Percentiles rank a stretch among this genome's conserved stretches.
Evolutionary conservation across 2,888 invertebrate genomes (phyloP).

Genomic region (Machimus rusticus): DNA sequence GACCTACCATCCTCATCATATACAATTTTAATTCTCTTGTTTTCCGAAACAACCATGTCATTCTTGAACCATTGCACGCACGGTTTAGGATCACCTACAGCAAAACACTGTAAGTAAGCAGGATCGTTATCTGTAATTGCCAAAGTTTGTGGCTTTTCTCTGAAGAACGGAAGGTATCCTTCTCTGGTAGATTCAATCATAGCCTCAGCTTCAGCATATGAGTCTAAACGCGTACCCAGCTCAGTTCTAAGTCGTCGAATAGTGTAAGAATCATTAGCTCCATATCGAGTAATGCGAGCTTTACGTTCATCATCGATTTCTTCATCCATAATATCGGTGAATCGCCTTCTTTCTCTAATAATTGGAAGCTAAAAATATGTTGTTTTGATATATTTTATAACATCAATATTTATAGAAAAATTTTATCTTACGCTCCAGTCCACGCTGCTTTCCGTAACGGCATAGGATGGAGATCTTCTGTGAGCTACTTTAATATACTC

Average conservation of each 20-base stretch:
- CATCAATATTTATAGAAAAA: background rate
- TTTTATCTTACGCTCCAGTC: conserved; percentile 75
- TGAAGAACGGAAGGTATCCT: conserved; percentile 86
- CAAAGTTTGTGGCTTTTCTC: conserved; percentile 87
- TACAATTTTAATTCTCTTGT: conserved; percentile 75
- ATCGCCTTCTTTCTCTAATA: conserved; percentile 87
- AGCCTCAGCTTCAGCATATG: conserved; percentile 87
- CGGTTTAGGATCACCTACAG: conserved; percentile 88
- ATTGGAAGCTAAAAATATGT: conserved; percentile 73
- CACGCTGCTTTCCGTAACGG: conserved; percentile 74
- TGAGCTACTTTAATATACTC: conserved; percentile 95
- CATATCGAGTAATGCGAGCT: conserved; percentile 80
- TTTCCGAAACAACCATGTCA: conserved; percentile 82
- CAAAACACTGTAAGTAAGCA: conserved; percentile 80
- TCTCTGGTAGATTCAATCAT: conserved; percentile 80
- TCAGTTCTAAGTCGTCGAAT: conserved; percentile 82
- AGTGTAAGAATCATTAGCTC: conserved; percentile 72
- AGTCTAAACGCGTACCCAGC: conserved; percentile 83
- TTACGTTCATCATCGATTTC: conserved; percentile 91
- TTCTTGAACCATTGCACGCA: conserved; percentile 91
- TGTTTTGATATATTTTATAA: background rate
- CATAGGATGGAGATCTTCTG: conserved; percentile 76
- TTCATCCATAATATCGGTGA: conserved; percentile 95
- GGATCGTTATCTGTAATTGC: conserved; percentile 83
- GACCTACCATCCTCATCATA: conserved; percentile 82